Base-by-base conservation (phyloP, 1,140 invertebrate genomes). In the Andrena cerasifolii region DNA sequence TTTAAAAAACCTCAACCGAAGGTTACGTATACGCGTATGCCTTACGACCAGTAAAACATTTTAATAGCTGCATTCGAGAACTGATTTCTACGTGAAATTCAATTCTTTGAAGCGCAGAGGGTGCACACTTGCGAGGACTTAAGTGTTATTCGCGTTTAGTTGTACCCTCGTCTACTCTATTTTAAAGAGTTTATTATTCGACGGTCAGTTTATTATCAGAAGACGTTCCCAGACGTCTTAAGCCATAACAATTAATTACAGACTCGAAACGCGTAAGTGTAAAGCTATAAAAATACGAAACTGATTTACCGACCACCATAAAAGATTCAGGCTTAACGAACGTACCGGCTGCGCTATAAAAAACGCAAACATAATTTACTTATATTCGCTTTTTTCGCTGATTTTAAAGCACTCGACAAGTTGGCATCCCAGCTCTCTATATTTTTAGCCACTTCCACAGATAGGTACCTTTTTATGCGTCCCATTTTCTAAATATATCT, bases 311-410 rank as follows among this genome's bases (percentile, higher is more conserved):
- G 66, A 14, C 66, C 28, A 24, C 21, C 66, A 26, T 56, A 54
- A 56, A 54, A 33, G 31, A 14, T 3, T 5, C 47, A 0, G 65
- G 51, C 21, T 56, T 68, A 56, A 56, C 33, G 66, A 68, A 43
- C 14, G 21, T 14, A 53, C 63, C 63, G 10, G 1, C n/a, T 18
- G n/a, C 33, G 33, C 51, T 6, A n/a, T 68, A 68, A 68, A n/a
- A 56, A 68, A 68, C 24, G 66, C 33, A 56, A 68, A 68, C 33
- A 40, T 51, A 68, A 68, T 68, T 56, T 51, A 53, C 47, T 51
- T 51, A 33, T 40, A 40, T 56, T 43, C 24, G 28, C 3, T 67
- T 43, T 68, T 56, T 59, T 43, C 36, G 51, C 28, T 14, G 8
- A 68, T 56, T 56, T 68, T 40, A 43, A 3, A 28, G 56, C 65